A percentile compares a stretch with the other conserved stretches of the same genome.
Conservation (phyloP, 2,888 invertebrate genomes). For the Amphipyra berbera region DNA sequence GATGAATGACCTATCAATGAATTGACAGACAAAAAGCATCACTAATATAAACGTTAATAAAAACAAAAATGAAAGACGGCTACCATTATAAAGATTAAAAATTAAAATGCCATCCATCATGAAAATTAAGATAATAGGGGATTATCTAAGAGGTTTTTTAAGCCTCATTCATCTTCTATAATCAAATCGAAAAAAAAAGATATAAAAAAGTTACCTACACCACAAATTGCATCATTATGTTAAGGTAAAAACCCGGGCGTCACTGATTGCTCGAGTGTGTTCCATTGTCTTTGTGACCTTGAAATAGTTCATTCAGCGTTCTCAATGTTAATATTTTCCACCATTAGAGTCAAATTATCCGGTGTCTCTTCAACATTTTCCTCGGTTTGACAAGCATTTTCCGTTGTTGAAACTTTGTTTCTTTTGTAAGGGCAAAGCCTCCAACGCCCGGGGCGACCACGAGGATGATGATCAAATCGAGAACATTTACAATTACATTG, state of each 20-base stretch:
- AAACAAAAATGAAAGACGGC: not conserved
- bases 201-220: slow-evolving; percentile 38
- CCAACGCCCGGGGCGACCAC: slow-evolving; percentile 36
- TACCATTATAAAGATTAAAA: slow-evolving; percentile 32
- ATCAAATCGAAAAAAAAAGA: slow-evolving; percentile 10
- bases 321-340: slow-evolving; percentile 59
- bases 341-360: slow-evolving; percentile 56
- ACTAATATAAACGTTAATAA: not conserved
- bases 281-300: slow-evolving; percentile 29
- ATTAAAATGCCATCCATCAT: slow-evolving; percentile 48
- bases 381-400: slow-evolving; percentile 47
- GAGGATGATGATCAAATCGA: slow-evolving; percentile 28
- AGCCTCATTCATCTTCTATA: slow-evolving; percentile 24
- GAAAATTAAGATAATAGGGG: slow-evolving; percentile 39
- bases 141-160: slow-evolving; percentile 38
- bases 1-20: not conserved
- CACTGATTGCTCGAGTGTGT: slow-evolving; percentile 14
- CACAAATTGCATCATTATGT: slow-evolving; percentile 25
- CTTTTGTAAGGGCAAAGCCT: slow-evolving; percentile 18
- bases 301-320: slow-evolving; percentile 32
- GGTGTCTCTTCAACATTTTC: slow-evolving; percentile 42
- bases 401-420: slow-evolving; percentile 15
- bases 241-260: slow-evolving; percentile 18
- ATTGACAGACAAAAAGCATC: not conserved
- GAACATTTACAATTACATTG: slow-evolving; percentile 29